Evolutionary conservation across 35 echinoderm and acorn worm genomes (phyloP), one percentile per base, ranked within the genome.

Genomic region (Heliocidaris tuberculata): DNA sequence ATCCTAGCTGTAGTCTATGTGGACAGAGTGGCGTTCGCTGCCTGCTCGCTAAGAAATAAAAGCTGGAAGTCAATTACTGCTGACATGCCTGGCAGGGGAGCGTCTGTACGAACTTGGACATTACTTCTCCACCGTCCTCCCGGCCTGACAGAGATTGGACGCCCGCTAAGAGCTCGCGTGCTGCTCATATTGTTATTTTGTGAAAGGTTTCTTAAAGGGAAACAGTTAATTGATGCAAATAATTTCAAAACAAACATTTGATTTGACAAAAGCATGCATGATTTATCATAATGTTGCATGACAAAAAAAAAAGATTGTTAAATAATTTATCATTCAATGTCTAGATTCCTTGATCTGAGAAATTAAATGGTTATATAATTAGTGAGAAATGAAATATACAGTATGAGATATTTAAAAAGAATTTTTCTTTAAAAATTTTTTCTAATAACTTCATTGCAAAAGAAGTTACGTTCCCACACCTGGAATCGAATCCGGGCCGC

Each of bases 401-500:
- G n/a, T n/a, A n/a, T n/a, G n/a, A n/a, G n/a, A n/a, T n/a, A n/a
- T n/a, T n/a, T n/a, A n/a, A n/a, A n/a, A n/a, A n/a, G n/a, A n/a
- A n/a, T n/a, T n/a, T n/a, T n/a, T n/a, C n/a, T n/a, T n/a, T n/a
- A n/a, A n/a, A n/a, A n/a, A n/a, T n/a, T n/a, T n/a, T n/a, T n/a
- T n/a, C n/a, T n/a, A n/a, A n/a, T n/a, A n/a, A n/a, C 50, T 12
- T 12, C 50, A 52, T 12, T 52, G 50, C 13, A 52, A 2, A 52
- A 52, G 4, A 13, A 86, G 21, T 32, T 13, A 7, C 21, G 24
- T 95, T 92, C 27, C 93, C 60, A 65, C 93, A 94, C 93, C 93
- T 50, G 60, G 93, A 94, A 94, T 94, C 93, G 93, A 94, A 94
- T 54, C 93, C 93, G 93, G 93, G 60, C 93, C 60, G 59, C 93